Evolutionary conservation across 2,113 vertebrate species (phyloP).

Genomic region (Corydoras maculifer): DNA sequence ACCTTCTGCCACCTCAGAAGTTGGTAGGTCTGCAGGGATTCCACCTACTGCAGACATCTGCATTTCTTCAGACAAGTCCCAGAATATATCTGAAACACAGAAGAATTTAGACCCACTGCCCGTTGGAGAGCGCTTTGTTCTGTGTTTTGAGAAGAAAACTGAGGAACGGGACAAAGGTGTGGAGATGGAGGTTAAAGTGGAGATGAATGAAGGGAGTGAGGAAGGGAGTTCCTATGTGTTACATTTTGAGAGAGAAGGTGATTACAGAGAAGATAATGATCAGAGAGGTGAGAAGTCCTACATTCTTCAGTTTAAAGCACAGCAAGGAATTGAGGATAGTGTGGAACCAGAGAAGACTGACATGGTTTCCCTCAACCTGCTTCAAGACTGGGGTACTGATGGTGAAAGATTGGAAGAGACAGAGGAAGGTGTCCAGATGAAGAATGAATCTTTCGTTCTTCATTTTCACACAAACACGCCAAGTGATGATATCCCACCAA

Average conservation of each 20-base stretch:
- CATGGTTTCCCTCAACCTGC: conserved; percentile 61
- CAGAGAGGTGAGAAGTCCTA: conserved; percentile 54
- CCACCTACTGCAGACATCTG: conserved; percentile 10
- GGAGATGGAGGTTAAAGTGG: conserved; percentile 42
- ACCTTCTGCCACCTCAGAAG: conserved; percentile 13
- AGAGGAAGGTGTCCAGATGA: conserved; percentile 39
- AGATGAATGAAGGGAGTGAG: conserved; percentile 25
- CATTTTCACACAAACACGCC: conserved; percentile 64
- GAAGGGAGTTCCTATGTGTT: conserved; percentile 59
- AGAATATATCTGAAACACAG: conserved; percentile 36
- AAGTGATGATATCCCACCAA: conserved; percentile 32
- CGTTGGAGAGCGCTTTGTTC: conserved; percentile 59
- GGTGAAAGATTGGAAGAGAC: conserved; percentile 37
- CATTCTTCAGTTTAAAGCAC: conserved; percentile 61
- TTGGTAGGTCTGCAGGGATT: conserved; percentile 35
- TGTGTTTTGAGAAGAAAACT: conserved; percentile 62
- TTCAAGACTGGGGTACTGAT: conserved; percentile 60
- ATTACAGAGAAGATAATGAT: conserved; percentile 42
- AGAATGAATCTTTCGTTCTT: conserved; percentile 61
- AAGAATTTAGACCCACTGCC: conserved; percentile 40
- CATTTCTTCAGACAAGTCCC: conserved; percentile 26
- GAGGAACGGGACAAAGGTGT: conserved; percentile 41
- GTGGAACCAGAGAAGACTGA: conserved; percentile 48
- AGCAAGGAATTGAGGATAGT: conserved; percentile 48
- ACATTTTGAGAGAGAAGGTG: conserved; percentile 56